Conservation (phyloP, 2,797 vertebrate genomes). For the Synanceia verrucosa region DNA sequence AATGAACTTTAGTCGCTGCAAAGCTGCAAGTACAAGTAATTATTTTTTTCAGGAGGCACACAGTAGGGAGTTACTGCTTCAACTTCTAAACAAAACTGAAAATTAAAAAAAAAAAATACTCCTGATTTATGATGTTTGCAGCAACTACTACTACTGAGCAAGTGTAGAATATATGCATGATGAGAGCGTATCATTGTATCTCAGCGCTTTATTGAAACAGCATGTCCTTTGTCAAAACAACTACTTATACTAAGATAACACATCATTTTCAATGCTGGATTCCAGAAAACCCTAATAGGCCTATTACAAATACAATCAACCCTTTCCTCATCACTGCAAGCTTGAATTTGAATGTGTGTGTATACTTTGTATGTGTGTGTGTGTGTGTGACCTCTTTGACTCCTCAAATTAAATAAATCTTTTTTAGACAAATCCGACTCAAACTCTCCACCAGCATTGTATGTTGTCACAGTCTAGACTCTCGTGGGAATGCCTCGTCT, state of each 20-base stretch:
- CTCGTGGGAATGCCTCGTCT: conserved; percentile 43
- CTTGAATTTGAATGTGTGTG: conserved; percentile 48
- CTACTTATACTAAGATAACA: conserved; percentile 22
- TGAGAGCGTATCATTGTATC: conserved; percentile 19
- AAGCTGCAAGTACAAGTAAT: background rate
- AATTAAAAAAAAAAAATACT: background rate
- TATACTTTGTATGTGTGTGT: conserved; percentile 13
- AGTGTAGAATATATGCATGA: background rate
- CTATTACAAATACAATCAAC: background rate
- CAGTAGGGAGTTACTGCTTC: background rate
- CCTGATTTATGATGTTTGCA: background rate
- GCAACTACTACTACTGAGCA: background rate
- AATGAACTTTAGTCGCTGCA: conserved; percentile 2
- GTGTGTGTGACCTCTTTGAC: conserved; percentile 36
- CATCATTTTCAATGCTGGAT: conserved; percentile 4
- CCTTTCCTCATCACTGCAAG: conserved; percentile 17
- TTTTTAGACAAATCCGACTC: conserved; percentile 27
- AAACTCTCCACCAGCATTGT: conserved; percentile 13
- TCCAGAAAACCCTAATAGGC: conserved; percentile 14
- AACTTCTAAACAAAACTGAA: background rate
- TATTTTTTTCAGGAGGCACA: background rate
- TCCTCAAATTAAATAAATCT: conserved; percentile 20
- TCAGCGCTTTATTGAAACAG: conserved; percentile 40
- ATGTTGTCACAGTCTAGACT: conserved; percentile 36
- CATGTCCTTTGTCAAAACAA: conserved; percentile 34